Conservation (phyloP, 2,797 vertebrate species). For the Phalloptychus januarius region DNA sequence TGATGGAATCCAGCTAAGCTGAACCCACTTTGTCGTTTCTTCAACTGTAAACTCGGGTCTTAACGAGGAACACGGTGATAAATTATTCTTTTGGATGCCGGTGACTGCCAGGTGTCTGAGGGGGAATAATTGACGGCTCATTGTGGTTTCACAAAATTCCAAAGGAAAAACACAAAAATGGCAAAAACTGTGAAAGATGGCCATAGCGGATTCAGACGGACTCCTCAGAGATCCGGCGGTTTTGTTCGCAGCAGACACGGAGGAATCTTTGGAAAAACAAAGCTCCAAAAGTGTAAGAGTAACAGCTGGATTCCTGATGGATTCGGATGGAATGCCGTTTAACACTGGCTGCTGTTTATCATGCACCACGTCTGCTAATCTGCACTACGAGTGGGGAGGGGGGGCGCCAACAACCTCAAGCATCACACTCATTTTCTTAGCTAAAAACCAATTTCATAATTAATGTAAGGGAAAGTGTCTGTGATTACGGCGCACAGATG, state of each 20-base stretch:
- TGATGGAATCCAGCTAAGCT: neutral
- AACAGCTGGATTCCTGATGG: neutral
- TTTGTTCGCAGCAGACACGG: neutral
- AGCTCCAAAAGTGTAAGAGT: neutral
- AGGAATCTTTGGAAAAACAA: neutral
- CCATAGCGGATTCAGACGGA: neutral
- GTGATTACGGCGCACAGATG: slow-evolving; percentile 26
- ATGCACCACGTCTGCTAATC: slow-evolving; percentile 18
- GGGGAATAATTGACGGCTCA: neutral
- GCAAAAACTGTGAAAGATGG: neutral
- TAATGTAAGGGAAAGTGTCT: slow-evolving; percentile 14
- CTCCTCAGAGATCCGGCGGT: neutral
- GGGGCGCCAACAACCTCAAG: slow-evolving; percentile 7
- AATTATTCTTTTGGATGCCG: neutral
- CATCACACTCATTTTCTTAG: slow-evolving; percentile 13
- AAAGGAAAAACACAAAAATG: neutral
- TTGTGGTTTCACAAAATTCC: neutral
- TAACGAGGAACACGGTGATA: neutral
- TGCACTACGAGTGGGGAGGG: neutral
- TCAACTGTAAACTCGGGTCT: neutral
- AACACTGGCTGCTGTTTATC: slow-evolving; percentile 18
- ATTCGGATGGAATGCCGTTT: neutral
- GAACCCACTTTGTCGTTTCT: neutral
- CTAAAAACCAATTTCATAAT: slow-evolving; percentile 17
- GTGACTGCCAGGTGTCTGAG: neutral